Percentiles rank a stretch among this genome's conserved stretches.
These are phyloP conservation scores for Phylloscopus whistleri DNA, from an alignment of 2,113 vertebrate species.

Conservation along the genomic window DNA sequence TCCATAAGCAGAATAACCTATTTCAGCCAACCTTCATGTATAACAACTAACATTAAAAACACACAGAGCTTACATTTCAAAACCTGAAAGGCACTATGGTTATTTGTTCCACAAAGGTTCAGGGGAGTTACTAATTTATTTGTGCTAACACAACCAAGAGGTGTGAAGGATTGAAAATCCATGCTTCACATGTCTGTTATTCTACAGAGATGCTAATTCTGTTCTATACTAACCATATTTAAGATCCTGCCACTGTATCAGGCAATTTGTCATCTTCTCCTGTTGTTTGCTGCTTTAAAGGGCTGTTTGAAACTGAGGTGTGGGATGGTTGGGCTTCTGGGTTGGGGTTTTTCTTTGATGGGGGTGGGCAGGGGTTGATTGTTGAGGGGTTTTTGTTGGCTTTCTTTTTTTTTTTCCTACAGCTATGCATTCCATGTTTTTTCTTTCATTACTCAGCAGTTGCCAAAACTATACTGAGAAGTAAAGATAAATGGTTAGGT, in stretches of 20 bases:
- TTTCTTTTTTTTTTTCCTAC: neutral
- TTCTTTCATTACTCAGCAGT: constrained; percentile 66
- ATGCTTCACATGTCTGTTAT: neutral
- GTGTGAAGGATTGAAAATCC: constrained; percentile 6
- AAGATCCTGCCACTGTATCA: neutral
- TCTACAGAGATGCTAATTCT: neutral
- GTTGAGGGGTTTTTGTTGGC: neutral
- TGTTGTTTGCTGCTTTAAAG: neutral
- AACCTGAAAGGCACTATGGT: neutral
- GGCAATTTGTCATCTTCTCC: neutral
- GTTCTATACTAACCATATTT: constrained; percentile 1
- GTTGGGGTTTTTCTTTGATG: too few relatives aligned
- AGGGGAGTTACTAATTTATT: neutral
- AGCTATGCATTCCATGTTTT: constrained; percentile 32
- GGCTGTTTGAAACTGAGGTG: neutral
- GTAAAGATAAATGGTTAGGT: constrained; percentile 60
- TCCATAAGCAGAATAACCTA: constrained; percentile 38
- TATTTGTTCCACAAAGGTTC: neutral
- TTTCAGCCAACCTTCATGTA: constrained; percentile 18
- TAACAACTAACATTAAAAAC: neutral
- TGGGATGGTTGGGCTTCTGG: neutral
- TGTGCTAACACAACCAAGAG: neutral
- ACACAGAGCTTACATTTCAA: neutral
- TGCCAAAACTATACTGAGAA: constrained; percentile 42
- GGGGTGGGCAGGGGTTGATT: neutral